These are phyloP conservation scores for Meloidogyne hapla DNA, from an alignment of 1,140 invertebrate genomes.

Conservation along the genomic window DNA sequence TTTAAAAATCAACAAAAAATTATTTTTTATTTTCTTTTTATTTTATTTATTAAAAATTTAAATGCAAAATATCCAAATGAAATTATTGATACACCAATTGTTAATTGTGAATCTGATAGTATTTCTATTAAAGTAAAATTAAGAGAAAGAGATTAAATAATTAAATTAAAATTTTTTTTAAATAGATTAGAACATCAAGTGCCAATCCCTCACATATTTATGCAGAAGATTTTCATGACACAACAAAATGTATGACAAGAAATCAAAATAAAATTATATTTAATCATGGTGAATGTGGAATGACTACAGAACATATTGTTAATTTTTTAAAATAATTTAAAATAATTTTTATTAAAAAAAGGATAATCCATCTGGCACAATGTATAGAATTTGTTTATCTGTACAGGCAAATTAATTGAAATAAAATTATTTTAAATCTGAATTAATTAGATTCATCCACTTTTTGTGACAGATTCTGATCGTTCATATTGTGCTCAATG, in stretches of 20 bases:
- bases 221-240: conserved; percentile 59
- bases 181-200: conserved; percentile 55
- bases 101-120: conserved; percentile 56
- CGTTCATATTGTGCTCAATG: conserved; percentile 62
- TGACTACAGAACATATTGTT: conserved; percentile 60
- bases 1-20: too few relatives aligned
- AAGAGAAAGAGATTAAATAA: not conserved
- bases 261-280: conserved; percentile 60
- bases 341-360: conserved; percentile 24
- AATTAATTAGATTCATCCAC: conserved; percentile 59
- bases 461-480: conserved; percentile 62
- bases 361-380: conserved; percentile 56
- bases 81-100: conserved; percentile 60
- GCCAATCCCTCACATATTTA: conserved; percentile 63
- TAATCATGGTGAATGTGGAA: conserved; percentile 60
- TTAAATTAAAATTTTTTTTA: conserved; percentile 11
- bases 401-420: conserved; percentile 19
- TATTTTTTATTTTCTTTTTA: not conserved
- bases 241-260: conserved; percentile 49
- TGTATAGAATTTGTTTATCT: conserved; percentile 55
- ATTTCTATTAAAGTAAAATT: conserved; percentile 55
- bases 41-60: not conserved
- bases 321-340: conserved; percentile 21
- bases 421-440: not conserved
- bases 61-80: conserved; percentile 56